Evolutionary conservation across 2,797 vertebrate genomes (phyloP).

Genomic region (Paedocypris micromegethes): DNA sequence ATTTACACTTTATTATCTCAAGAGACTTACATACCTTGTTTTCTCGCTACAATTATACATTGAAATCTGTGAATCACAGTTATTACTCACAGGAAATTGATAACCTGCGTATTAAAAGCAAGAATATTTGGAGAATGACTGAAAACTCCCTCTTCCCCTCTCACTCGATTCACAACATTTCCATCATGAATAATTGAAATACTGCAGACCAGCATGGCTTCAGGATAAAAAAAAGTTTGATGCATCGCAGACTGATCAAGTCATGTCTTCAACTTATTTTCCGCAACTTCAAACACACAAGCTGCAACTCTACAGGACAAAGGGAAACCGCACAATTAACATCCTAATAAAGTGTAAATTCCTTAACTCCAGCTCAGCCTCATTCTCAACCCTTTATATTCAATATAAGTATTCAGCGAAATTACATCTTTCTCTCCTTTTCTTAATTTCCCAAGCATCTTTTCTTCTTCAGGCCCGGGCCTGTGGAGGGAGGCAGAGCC

Average conservation of each 20-base stretch:
- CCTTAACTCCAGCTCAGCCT: too few species aligned
- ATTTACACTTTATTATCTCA: too few species aligned
- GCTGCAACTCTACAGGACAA: not conserved
- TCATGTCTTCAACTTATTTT: too few species aligned
- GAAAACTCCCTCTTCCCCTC: not conserved
- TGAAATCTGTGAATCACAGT: too few species aligned
- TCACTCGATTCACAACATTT: not conserved
- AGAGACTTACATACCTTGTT: too few species aligned
- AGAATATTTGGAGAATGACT: too few species aligned
- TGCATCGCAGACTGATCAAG: not conserved
- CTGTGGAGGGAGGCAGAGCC: constrained; percentile 11
- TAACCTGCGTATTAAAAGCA: too few species aligned
- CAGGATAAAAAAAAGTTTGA: constrained; percentile 20
- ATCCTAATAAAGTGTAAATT: too few species aligned
- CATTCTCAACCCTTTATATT: not conserved
- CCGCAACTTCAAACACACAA: not conserved
- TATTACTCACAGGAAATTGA: too few species aligned
- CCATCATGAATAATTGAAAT: constrained; percentile 39
- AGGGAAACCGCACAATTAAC: too few species aligned
- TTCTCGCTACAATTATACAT: too few species aligned
- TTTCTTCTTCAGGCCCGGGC: constrained; percentile 26
- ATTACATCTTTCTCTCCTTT: constrained; percentile 11
- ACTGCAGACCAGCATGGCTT: constrained; percentile 19
- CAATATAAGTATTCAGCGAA: not conserved
- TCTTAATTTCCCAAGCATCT: constrained; percentile 12